phyloP scores from a whole-genome alignment of 2,888 invertebrate genomes.

The Salpingus planirostris region DNA sequence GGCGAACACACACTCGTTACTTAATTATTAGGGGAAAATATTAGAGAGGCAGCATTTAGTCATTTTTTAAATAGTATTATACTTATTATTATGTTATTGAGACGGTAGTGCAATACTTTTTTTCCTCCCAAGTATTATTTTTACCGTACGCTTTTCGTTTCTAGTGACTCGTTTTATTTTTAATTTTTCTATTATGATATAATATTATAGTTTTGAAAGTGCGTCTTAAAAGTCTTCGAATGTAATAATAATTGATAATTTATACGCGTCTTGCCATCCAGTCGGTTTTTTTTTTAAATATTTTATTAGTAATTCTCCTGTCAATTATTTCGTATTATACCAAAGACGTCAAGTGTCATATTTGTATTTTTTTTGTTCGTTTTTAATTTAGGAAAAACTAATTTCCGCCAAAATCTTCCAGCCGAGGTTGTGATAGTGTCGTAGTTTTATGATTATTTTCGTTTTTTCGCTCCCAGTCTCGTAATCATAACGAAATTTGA shows the following conservation, averaged over 20 bases:
- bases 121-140: slow-evolving; percentile 36
- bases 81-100: slow-evolving; percentile 27
- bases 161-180: too few relatives aligned
- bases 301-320: too few relatives aligned
- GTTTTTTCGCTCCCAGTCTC: too few relatives aligned
- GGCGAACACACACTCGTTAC: slow-evolving; percentile 34
- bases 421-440: slow-evolving; percentile 42
- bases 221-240: too few relatives aligned
- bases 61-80: slow-evolving; percentile 37
- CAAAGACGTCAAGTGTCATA: slow-evolving; percentile 42
- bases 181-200: too few relatives aligned
- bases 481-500: too few relatives aligned
- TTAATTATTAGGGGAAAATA: too few relatives aligned
- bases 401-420: slow-evolving; percentile 42
- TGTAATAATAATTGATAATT: too few relatives aligned
- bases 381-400: slow-evolving; percentile 10
- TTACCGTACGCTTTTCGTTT: slow-evolving; percentile 32
- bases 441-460: slow-evolving; percentile 30
- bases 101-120: slow-evolving; percentile 40
- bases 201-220: too few relatives aligned
- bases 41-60: slow-evolving; percentile 40
- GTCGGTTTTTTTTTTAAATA: too few relatives aligned
- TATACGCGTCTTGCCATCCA: slow-evolving; percentile 30
- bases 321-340: slow-evolving; percentile 31
- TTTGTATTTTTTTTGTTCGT: slow-evolving; percentile 14